Conservation (phyloP, 2,888 invertebrate species). For the Tetramorium bicarinatum region DNA sequence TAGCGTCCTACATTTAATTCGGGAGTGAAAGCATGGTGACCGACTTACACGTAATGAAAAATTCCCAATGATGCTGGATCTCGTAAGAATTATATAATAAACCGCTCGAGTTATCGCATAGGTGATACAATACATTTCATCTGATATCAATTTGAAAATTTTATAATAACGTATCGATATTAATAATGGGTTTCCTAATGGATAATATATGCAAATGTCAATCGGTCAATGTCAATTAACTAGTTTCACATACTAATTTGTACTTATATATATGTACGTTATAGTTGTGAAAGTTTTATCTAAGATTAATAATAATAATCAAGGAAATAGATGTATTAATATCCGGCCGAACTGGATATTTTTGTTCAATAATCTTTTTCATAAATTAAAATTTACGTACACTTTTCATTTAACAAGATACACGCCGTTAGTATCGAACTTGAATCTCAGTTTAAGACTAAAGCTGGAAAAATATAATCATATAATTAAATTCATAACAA, state of each 20-base stretch:
- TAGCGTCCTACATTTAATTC: conserved; percentile 46
- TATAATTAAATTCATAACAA: no score
- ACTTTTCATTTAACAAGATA: no score
- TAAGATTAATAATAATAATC: background rate
- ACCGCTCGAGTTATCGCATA: conserved; percentile 1
- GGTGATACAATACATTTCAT: background rate
- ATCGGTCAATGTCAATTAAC: background rate
- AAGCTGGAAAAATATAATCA: no score
- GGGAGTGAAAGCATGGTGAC: conserved; percentile 47
- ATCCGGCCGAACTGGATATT: no score
- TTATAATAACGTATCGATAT: background rate
- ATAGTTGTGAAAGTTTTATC: background rate
- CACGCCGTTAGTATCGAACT: no score
- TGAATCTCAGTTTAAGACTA: no score
- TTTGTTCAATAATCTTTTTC: no score
- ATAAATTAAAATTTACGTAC: no score
- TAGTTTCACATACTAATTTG: background rate
- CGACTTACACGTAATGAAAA: conserved; percentile 34
- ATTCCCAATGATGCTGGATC: conserved; percentile 23
- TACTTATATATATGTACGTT: background rate
- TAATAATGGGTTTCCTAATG: background rate
- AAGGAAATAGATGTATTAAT: no score
- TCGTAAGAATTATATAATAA: conserved; percentile 36
- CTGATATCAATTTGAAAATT: background rate
- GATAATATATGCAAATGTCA: background rate